phyloP scores from a whole-genome alignment of 2,797 vertebrate genomes.

The Etheostoma perlongum region DNA sequence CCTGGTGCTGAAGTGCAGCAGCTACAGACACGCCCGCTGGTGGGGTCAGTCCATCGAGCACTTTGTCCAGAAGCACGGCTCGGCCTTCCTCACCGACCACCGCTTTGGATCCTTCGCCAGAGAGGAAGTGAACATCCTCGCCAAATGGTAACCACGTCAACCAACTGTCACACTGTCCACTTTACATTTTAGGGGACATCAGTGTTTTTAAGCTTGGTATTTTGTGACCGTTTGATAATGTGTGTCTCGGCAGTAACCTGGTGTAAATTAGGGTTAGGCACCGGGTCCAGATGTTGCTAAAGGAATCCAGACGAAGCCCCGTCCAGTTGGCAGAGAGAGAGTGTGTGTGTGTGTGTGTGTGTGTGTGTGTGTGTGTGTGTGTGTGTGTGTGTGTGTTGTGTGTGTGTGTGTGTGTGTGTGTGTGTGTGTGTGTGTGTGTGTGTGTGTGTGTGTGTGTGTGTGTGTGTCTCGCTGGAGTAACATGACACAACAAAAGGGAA shows the following conservation, averaged over 20 bases:
- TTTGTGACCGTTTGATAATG: neutral
- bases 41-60: constrained; percentile 95
- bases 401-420: constrained; percentile 14
- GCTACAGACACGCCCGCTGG: constrained; percentile 96
- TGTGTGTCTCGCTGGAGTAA: constrained; percentile 75
- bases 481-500: constrained; percentile 79
- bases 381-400: constrained; percentile 22
- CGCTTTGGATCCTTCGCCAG: constrained; percentile 94
- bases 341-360: constrained; percentile 17
- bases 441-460: constrained; percentile 35
- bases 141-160: constrained; percentile 90
- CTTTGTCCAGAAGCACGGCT: constrained; percentile 89
- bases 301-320: constrained; percentile 25
- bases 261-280: neutral
- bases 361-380: constrained; percentile 6
- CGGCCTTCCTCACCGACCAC: constrained; percentile 91
- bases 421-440: constrained; percentile 15
- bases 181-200: too few relatives aligned
- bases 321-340: constrained; percentile 28
- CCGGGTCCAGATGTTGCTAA: constrained; percentile 1
- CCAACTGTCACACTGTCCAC: neutral
- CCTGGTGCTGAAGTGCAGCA: constrained; percentile 94
- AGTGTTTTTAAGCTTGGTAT: neutral
- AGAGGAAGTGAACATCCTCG: constrained; percentile 86
- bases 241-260: neutral